phyloP scores from a whole-genome alignment of 1,140 invertebrate genomes.

The Manduca sexta region DNA sequence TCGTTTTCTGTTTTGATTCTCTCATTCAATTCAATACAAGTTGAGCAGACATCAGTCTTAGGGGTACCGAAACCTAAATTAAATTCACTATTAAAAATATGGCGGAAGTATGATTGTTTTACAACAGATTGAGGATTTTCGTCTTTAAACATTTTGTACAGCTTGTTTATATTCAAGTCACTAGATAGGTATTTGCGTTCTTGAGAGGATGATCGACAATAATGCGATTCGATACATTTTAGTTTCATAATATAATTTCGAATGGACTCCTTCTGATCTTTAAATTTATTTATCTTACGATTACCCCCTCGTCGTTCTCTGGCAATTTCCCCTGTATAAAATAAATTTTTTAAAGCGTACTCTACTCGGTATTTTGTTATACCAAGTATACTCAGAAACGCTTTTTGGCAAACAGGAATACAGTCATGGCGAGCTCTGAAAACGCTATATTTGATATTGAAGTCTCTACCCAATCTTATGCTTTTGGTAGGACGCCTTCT shows the following conservation, averaged over 20 bases:
- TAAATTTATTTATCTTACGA: slow-evolving; percentile 22
- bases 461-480: slow-evolving; percentile 17
- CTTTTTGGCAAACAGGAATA: slow-evolving; percentile 19
- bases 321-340: slow-evolving; percentile 16
- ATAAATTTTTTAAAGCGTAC: slow-evolving; percentile 5
- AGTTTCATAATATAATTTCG: slow-evolving; percentile 18
- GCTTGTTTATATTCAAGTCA: slow-evolving; percentile 21
- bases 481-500: slow-evolving; percentile 15
- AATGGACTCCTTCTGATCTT: slow-evolving; percentile 21
- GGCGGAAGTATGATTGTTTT: background rate
- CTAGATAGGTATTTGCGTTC: slow-evolving; percentile 18
- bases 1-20: slow-evolving; percentile 5
- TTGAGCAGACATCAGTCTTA: slow-evolving; percentile 8
- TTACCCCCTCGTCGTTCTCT: slow-evolving; percentile 14
- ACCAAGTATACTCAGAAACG: slow-evolving; percentile 20
- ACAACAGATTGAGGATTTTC: slow-evolving; percentile 8
- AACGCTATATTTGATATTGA: slow-evolving; percentile 18
- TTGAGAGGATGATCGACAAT: slow-evolving; percentile 19
- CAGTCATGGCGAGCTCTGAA: slow-evolving; percentile 19
- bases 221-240: slow-evolving; percentile 22
- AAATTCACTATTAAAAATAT: slow-evolving; percentile 2
- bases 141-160: slow-evolving; percentile 17
- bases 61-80: slow-evolving; percentile 7
- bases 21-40: slow-evolving; percentile 4
- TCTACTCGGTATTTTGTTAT: slow-evolving; percentile 19